These are phyloP conservation scores for Penelope pileata DNA, from an alignment of 2,113 vertebrate species.

Conservation along the genomic window DNA sequence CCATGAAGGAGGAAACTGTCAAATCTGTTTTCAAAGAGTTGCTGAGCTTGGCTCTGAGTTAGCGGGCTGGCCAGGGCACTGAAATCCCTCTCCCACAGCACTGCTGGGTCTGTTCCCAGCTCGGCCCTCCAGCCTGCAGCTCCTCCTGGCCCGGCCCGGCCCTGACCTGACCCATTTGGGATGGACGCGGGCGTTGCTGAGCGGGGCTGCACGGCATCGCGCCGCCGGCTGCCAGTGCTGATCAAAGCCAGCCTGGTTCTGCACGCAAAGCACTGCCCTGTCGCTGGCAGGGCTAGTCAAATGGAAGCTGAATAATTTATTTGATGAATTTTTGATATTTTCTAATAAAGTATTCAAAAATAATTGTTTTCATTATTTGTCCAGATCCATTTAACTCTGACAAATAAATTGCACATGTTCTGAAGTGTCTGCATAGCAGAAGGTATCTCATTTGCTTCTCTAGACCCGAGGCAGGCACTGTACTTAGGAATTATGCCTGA, in stretches of 20 bases:
- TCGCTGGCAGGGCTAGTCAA: not conserved
- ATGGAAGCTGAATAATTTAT: slow-evolving; percentile 60
- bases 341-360: slow-evolving; percentile 68
- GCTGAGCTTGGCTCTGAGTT: not conserved
- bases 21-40: not conserved
- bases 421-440: not conserved
- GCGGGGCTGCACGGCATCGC: not conserved
- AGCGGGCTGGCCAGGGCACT: not conserved
- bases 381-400: slow-evolving; percentile 11
- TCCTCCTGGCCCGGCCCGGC: not conserved
- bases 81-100: not conserved
- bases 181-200: accelerated
- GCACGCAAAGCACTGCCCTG: not conserved
- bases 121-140: not conserved
- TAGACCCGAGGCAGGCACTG: not conserved
- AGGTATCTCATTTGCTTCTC: not conserved
- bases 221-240: not conserved
- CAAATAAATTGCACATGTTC: not conserved
- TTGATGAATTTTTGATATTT: slow-evolving; percentile 60
- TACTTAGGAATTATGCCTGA: not conserved
- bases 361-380: slow-evolving; percentile 54
- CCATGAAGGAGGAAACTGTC: not conserved
- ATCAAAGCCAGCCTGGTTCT: not conserved
- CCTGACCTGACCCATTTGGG: accelerated
- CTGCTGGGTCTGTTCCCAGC: not conserved